These are phyloP conservation scores for Balearica regulorum DNA, from an alignment of 2,797 vertebrate species.

Conservation along the genomic window DNA sequence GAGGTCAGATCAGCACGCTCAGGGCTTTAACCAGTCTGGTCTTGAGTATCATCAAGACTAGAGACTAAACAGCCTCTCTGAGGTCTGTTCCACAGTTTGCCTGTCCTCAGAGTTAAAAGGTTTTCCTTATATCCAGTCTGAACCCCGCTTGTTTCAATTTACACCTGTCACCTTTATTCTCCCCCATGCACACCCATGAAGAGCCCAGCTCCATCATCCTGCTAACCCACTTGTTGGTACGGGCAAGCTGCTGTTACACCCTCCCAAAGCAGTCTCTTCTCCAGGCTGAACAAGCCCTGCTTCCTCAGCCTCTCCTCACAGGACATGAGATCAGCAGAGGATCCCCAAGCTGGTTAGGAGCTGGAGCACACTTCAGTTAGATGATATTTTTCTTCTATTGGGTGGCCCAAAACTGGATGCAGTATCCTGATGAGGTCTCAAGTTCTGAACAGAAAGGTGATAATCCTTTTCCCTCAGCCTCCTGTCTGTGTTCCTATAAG, in stretches of 20 bases:
- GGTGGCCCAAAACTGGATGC: neutral
- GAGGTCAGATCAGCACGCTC: neutral
- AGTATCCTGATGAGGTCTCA: neutral
- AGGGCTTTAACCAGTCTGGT: neutral
- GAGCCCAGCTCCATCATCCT: neutral
- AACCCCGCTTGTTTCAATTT: neutral
- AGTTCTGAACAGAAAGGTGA: neutral
- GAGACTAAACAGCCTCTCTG: neutral
- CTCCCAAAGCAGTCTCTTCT: neutral
- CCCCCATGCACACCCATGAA: rapidly evolving
- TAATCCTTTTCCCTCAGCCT: neutral
- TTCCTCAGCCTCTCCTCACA: neutral
- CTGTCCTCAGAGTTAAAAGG: neutral
- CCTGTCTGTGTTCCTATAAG: neutral
- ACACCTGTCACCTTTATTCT: neutral
- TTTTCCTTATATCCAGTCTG: neutral
- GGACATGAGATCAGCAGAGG: too few relatives aligned
- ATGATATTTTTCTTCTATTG: neutral
- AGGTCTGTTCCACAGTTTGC: neutral
- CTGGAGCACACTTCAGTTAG: too few relatives aligned
- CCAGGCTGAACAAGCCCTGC: neutral
- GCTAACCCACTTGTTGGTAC: neutral
- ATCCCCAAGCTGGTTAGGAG: too few relatives aligned
- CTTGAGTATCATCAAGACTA: neutral
- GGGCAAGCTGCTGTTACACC: neutral